Evolutionary conservation across 1,140 invertebrate genomes (phyloP).

Genomic region (Mizuhopecten yessoensis): DNA sequence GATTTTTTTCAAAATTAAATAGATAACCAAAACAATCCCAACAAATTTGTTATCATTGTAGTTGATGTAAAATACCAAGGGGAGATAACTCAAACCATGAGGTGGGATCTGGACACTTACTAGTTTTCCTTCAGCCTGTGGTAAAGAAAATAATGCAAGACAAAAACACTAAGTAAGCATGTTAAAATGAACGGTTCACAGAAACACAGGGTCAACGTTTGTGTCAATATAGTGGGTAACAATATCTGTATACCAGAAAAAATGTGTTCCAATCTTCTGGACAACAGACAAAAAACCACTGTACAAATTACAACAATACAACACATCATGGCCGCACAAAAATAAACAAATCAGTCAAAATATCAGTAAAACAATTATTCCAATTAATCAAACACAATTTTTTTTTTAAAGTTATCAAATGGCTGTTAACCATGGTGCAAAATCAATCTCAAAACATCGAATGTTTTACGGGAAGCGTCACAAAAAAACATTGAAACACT

Average conservation of each 20-base stretch:
- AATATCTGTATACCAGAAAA: neutral
- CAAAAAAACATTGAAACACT: neutral
- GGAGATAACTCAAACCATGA: neutral
- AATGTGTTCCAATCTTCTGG: neutral
- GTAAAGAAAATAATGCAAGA: slow-evolving; percentile 50
- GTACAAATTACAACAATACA: neutral
- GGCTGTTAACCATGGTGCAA: neutral
- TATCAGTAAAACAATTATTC: neutral
- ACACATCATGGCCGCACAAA: neutral
- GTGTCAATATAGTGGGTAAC: neutral
- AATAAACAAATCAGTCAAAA: neutral
- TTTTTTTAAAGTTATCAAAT: neutral
- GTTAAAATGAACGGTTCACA: neutral
- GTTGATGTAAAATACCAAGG: neutral
- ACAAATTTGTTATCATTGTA: neutral
- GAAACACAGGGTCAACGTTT: neutral
- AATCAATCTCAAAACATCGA: slow-evolving; percentile 14
- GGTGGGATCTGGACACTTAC: slow-evolving; percentile 1
- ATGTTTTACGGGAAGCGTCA: neutral
- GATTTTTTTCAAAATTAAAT: too few species aligned
- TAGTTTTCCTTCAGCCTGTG: slow-evolving; percentile 57
- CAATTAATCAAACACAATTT: neutral
- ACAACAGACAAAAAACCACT: neutral
- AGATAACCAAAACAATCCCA: too few species aligned
- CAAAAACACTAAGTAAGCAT: neutral